phyloP scores from a whole-genome alignment of 2,113 vertebrate species.

The Neoarius graeffei region DNA sequence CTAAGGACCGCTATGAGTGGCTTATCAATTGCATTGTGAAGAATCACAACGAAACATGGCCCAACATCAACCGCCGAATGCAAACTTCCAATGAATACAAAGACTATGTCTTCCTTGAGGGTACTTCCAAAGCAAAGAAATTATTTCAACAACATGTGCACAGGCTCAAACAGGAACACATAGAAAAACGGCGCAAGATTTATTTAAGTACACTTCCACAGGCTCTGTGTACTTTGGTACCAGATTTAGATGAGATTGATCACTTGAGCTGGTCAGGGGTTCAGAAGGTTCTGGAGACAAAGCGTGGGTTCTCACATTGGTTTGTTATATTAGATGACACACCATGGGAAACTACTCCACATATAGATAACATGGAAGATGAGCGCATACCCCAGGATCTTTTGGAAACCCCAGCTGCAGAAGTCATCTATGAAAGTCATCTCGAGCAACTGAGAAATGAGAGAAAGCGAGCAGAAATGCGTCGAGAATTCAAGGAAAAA shows the following conservation, averaged over 20 bases:
- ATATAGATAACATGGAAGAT: slow-evolving; percentile 83
- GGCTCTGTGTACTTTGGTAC: slow-evolving; percentile 81
- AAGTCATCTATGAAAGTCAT: slow-evolving; percentile 82
- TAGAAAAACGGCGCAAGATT: slow-evolving; percentile 83
- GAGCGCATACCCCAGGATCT: slow-evolving; percentile 93
- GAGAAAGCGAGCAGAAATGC: slow-evolving; percentile 85
- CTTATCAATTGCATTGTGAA: slow-evolving; percentile 86
- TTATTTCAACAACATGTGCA: slow-evolving; percentile 91
- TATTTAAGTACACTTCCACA: slow-evolving; percentile 85
- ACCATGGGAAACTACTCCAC: slow-evolving; percentile 88
- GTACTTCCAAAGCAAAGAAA: slow-evolving; percentile 91
- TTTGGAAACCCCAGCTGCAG: slow-evolving; percentile 81
- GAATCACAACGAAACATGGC: slow-evolving; percentile 89
- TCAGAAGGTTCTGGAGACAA: slow-evolving; percentile 88
- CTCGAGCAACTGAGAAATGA: slow-evolving; percentile 86
- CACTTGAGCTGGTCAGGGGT: slow-evolving; percentile 83
- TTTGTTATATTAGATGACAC: slow-evolving; percentile 94
- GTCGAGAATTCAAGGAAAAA: slow-evolving; percentile 86
- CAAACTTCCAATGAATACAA: slow-evolving; percentile 82
- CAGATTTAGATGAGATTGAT: slow-evolving; percentile 89
- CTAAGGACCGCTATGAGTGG: slow-evolving; percentile 95
- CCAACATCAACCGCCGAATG: slow-evolving; percentile 79
- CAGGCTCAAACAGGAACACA: slow-evolving; percentile 91
- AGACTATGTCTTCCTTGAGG: slow-evolving; percentile 93
- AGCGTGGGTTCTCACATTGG: slow-evolving; percentile 88